Evolutionary conservation across 2,797 vertebrate genomes (phyloP), one percentile per base, ranked within the genome.

Genomic region (Cossypha polioptera): DNA sequence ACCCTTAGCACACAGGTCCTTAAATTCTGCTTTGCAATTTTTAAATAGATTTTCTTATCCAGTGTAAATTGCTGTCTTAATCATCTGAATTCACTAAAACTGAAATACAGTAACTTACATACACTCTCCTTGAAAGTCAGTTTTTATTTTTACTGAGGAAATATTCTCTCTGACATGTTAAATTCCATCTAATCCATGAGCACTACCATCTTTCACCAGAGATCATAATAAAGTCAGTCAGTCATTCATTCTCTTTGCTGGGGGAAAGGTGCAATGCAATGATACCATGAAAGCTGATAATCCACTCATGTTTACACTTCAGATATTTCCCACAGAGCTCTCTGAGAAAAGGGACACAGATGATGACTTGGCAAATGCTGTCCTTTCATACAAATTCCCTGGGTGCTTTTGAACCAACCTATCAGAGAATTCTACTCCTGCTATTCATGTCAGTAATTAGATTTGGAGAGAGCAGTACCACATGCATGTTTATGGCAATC

Each of bases 271-370:
- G 95, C 90, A 94, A 57, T 2, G 11, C 55, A 66, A 90, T 65
- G 95, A 96, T 96, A 95, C 61, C 76, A 35, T 57, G 76, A 90
- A 91, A 94, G 91, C 89, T 94, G 72, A 92, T 97, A 97, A 94
- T 90, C 92, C 94, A 94, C 61, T 94, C 79, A 38, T 94, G 77
- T 95, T 96, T 97, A 94, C 91, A 90, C 73, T 96, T 94, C 11
- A 77, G 78, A 25, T 93, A 51, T 88, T 93, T 96, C 86, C 77
- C 78, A 80, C 59, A 61, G 88, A 97, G 81, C 90, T 75, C 65
- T 75, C 59, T 63, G 55, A 63, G 86, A 88, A 73, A 92, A 62
- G 75, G 83, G 82, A 87, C 83, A 76, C 84, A 82, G 79, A 91
- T 58, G 89, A 94, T 77, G 74, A 61, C 83, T 77, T 96, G 80